Conservation (phyloP, 2,888 invertebrate species). For the Trachelus troglodyta region DNA sequence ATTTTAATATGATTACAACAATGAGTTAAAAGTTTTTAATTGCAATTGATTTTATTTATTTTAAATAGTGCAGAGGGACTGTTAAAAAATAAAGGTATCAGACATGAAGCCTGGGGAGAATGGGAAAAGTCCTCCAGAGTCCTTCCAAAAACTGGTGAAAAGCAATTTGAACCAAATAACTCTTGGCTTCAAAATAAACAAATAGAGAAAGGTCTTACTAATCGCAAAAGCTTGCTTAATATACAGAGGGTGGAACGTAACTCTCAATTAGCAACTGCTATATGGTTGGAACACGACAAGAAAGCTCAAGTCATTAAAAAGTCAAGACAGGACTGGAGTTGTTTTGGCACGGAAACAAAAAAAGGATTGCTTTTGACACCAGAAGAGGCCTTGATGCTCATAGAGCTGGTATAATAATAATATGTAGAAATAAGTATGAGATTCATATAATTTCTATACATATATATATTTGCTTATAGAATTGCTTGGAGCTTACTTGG, state of each 20-base stretch:
- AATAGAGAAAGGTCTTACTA: slow-evolving; percentile 70
- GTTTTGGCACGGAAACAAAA: slow-evolving; percentile 69
- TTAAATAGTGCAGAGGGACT: slow-evolving; percentile 52
- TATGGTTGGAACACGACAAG: slow-evolving; percentile 69
- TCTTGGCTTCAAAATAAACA: slow-evolving; percentile 74
- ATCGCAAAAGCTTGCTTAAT: slow-evolving; percentile 69
- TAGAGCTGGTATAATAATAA: slow-evolving; percentile 72
- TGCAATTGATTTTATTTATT: neutral
- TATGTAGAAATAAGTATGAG: slow-evolving; percentile 2
- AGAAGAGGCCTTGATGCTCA: slow-evolving; percentile 75
- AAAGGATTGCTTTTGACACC: slow-evolving; percentile 70
- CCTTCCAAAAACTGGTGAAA: slow-evolving; percentile 70
- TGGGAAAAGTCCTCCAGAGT: slow-evolving; percentile 65
- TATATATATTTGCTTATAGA: slow-evolving; percentile 63
- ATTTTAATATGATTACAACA: neutral
- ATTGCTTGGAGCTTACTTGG: slow-evolving; percentile 71
- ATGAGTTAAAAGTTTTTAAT: neutral
- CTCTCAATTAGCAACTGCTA: slow-evolving; percentile 69
- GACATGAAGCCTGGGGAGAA: slow-evolving; percentile 48
- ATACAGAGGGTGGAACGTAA: slow-evolving; percentile 72
- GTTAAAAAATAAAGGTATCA: slow-evolving; percentile 54
- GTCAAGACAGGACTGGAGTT: slow-evolving; percentile 71
- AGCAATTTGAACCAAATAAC: slow-evolving; percentile 69
- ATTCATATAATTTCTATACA: slow-evolving; percentile 4
- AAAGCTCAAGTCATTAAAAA: slow-evolving; percentile 71